Evolutionary conservation across 1,140 invertebrate species (phyloP), one percentile per base, ranked within the genome.

Genomic region (Calliphora vicina): DNA sequence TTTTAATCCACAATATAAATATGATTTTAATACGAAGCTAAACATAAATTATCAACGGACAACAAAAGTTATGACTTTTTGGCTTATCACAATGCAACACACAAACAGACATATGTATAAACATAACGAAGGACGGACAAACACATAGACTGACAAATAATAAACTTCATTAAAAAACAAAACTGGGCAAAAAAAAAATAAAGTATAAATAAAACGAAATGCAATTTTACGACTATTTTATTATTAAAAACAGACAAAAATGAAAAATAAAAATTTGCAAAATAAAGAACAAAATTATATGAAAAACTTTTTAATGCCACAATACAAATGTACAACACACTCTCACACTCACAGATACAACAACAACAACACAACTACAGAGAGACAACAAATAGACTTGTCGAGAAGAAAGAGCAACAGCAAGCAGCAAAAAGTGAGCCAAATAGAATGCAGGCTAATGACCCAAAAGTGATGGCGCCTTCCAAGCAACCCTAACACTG

Each of bases 21-120:
- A 78, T 43, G 74, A 78, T 78, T 78, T 78, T 78, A 78, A 78
- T 78, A 45, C 74, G 35, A 78, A 78, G 74, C 74, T 43, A 43
- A 43, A 43, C 35, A 78, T 78, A 78, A 78, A 78, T 78, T 45
- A 78, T 23, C n/a, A 78, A 78, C 74, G 74, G 74, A 43, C 74
- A 78, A 43, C 74, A 78, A 78, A 78, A 78, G 74, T 78, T 78
- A 78, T 78, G 74, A 78, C 74, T 78, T 78, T 78, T 78, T 45
- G 74, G 74, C 74, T 78, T 78, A 78, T 78, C 74, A 78, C 74
- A 43, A 43, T 78, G 35, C 74, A 23, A 26, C 74, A 45, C 12
- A n/a, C n/a, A 43, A 76, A 35, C 73, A 43, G 42, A 76, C 35
- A n/a, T n/a, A n/a, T n/a, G n/a, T n/a, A n/a, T n/a, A n/a, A n/a